phyloP scores from a whole-genome alignment of 64 coral and sea anemone genomes.

The Dendrophyllia cribrosa region DNA sequence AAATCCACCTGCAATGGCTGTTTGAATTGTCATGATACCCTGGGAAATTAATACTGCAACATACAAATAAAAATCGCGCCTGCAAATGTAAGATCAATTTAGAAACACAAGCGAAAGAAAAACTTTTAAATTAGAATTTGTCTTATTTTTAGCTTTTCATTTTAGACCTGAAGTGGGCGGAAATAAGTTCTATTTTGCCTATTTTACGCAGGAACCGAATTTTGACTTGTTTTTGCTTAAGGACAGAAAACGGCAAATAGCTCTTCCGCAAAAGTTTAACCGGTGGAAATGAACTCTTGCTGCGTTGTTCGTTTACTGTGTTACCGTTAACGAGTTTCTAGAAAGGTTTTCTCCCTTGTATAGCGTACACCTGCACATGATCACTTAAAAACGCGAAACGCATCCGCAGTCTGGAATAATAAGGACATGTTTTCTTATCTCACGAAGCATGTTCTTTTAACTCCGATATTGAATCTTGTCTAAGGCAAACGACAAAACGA shows the following conservation, averaged over 20 bases:
- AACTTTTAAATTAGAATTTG: background rate
- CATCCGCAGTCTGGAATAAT: background rate
- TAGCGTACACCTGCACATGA: background rate
- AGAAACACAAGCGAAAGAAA: background rate
- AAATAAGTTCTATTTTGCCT: background rate
- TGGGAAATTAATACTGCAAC: too few species aligned
- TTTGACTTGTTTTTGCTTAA: background rate
- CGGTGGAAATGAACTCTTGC: background rate
- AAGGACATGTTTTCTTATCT: too few species aligned
- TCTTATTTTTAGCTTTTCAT: background rate
- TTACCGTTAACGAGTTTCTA: background rate
- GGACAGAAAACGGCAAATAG: background rate
- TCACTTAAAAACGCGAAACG: background rate
- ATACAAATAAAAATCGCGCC: too few species aligned
- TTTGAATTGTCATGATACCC: too few species aligned
- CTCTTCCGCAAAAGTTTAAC: background rate
- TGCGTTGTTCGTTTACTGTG: background rate
- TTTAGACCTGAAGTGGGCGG: background rate
- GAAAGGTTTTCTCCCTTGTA: background rate
- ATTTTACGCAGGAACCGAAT: background rate
- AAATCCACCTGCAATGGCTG: too few species aligned
- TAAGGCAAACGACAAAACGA: background rate
- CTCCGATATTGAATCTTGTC: background rate
- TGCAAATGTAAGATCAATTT: too few species aligned
- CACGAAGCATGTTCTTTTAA: too few species aligned